Evolutionary conservation across 2,797 vertebrate genomes (phyloP).

Genomic region (Coendou prehensilis): DNA sequence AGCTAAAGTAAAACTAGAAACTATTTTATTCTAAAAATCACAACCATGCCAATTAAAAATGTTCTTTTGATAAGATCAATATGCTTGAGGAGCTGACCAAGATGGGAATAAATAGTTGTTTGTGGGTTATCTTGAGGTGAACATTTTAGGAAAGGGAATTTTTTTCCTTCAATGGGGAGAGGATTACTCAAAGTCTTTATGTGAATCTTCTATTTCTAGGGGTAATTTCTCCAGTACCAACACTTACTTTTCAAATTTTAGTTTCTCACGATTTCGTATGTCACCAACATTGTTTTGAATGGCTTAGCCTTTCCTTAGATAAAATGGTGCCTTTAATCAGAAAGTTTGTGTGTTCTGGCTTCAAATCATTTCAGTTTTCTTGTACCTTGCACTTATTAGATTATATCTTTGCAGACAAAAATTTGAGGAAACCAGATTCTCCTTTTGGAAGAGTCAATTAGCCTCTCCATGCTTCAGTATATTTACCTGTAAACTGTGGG

Average conservation of each 20-base stretch:
- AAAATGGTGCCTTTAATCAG: not conserved
- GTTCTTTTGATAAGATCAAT: not conserved
- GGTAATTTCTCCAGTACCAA: not conserved
- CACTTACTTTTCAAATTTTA: slow-evolving; percentile 10
- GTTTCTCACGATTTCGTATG: slow-evolving; percentile 4
- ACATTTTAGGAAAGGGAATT: not conserved
- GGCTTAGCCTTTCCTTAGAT: not conserved
- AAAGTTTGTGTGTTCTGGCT: not conserved
- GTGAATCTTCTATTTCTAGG: not conserved
- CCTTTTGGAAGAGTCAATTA: not conserved
- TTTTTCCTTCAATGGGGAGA: not conserved
- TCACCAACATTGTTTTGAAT: not conserved
- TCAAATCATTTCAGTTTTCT: slow-evolving; percentile 6
- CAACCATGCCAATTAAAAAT: not conserved
- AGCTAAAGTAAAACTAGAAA: slow-evolving; percentile 30
- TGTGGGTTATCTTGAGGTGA: slow-evolving; percentile 8
- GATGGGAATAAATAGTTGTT: not conserved
- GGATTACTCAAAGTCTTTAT: not conserved
- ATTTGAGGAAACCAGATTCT: not conserved
- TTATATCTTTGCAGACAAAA: not conserved
- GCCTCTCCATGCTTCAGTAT: not conserved
- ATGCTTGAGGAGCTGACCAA: not conserved
- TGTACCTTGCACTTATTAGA: not conserved
- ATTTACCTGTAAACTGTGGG: not conserved
- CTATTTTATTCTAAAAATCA: not conserved